Conservation (phyloP, 2,797 vertebrate genomes). For the Neopelma chrysocephalum region DNA sequence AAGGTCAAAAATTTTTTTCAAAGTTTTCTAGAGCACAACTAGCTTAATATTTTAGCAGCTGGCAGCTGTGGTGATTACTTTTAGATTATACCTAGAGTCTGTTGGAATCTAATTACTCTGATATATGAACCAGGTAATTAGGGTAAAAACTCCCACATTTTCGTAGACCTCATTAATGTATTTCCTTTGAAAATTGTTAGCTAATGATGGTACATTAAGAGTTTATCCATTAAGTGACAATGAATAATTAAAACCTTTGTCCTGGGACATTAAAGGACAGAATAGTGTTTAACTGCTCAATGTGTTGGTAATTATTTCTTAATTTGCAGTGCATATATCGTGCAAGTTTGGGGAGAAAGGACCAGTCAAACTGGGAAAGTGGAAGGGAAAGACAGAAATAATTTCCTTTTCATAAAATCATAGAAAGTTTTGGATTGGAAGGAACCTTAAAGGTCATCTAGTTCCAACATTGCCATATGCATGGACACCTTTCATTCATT, state of each 20-base stretch:
- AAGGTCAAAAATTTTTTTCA: conserved; percentile 8
- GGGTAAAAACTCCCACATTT: conserved; percentile 68
- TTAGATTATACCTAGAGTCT: conserved; percentile 70
- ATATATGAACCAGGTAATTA: conserved; percentile 76
- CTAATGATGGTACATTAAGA: conserved; percentile 65
- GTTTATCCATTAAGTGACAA: conserved; percentile 61
- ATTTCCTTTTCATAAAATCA: neutral
- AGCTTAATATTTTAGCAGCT: conserved; percentile 70
- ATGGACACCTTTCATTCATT: neutral
- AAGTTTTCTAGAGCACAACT: conserved; percentile 56
- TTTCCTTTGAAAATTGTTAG: conserved; percentile 71
- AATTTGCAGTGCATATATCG: neutral
- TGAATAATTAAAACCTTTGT: conserved; percentile 63
- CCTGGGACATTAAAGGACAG: conserved; percentile 52
- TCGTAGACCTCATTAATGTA: conserved; percentile 68
- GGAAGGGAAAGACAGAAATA: neutral
- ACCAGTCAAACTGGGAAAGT: neutral
- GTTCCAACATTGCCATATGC: neutral
- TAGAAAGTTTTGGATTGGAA: neutral
- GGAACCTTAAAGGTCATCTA: neutral
- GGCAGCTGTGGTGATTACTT: conserved; percentile 72
- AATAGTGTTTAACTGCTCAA: conserved; percentile 27
- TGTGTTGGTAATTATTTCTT: neutral
- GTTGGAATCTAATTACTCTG: conserved; percentile 73
- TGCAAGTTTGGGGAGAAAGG: neutral